These are phyloP conservation scores for Bubalus kerabau DNA, from an alignment of 2,113 vertebrate species.

Conservation along the genomic window DNA sequence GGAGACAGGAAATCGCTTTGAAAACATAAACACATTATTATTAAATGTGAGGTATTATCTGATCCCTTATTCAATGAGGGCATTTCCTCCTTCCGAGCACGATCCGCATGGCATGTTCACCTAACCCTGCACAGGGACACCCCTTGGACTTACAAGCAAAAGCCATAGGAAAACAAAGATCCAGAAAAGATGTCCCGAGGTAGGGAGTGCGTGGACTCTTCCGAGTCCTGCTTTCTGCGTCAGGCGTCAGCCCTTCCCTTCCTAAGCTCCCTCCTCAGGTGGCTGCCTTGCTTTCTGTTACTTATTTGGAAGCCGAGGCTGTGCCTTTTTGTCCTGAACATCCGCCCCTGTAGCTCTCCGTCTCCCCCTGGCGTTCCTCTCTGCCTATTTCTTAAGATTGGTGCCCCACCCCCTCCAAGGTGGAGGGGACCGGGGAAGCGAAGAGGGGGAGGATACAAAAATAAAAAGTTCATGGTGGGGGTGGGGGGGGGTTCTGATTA, in stretches of 20 bases:
- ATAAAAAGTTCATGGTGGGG: not conserved
- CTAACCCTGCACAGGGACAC: too few species aligned
- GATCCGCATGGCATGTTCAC: fast-evolving
- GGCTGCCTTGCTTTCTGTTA: not conserved
- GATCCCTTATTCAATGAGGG: not conserved
- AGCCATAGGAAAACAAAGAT: not conserved
- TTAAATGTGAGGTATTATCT: not conserved
- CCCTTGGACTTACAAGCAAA: not conserved
- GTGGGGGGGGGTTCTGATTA: not conserved
- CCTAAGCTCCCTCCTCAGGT: too few species aligned
- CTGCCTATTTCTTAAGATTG: not conserved
- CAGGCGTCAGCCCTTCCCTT: not conserved
- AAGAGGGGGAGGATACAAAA: not conserved
- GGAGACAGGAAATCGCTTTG: conserved; percentile 25
- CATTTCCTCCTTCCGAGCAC: not conserved
- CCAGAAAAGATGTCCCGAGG: not conserved
- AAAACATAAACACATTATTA: conserved; percentile 34
- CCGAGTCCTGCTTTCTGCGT: fast-evolving
- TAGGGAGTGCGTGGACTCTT: not conserved
- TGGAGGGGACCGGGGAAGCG: not conserved
- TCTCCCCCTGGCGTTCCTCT: conserved; percentile 50
- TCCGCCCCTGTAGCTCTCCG: conserved; percentile 43
- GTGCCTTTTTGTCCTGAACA: not conserved
- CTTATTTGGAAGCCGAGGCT: not conserved
- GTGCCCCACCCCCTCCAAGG: not conserved